Base-by-base conservation (phyloP, 2,113 vertebrate species). In the Nymphicus hollandicus region DNA sequence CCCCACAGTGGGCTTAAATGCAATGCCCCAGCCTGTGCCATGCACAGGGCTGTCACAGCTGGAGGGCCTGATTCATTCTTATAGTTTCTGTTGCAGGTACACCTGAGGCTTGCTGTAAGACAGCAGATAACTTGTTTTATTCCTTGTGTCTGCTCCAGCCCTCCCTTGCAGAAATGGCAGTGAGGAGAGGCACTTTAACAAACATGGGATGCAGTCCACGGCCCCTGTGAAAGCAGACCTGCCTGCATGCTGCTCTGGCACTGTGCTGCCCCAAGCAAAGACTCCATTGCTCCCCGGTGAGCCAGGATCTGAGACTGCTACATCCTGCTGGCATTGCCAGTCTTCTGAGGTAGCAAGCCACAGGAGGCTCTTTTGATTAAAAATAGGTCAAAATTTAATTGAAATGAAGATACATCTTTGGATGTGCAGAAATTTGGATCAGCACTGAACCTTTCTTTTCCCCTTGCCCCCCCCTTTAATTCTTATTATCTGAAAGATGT, bases 301-400 rank as follows among this genome's bases (percentile, higher is more conserved):
- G 50, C 60, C 9, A 15, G 72, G 72, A 63, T 77, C 77, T 47
- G 76, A 24, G 46, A 31, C 68, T 73, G 81, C 80, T 81, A 61
- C 65, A 81, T 68, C 83, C 86, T 87, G 84, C 89, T 95, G 84
- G 61, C 69, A 85, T 29, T 87, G 77, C 70, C 72, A 44, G n/a
- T 64, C 80, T 92, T 96, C 70, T 84, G 73, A 96, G 63, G 81
- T 25, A 89, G 81, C 63, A 76, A 91, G 63, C 66, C 71, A 91
- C 71, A 88, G 70, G 28, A 14, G 66, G 58, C 50, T 89, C 87
- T 91, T 95, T 93, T 83, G 70, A 92, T 93, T 95, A 80, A 95
- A 92, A 96, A 77, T 80, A 94, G 89, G 94, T 88, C 91, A 95
- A 94, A 79, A 88, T 86, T 94, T 96, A 93, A 90, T 93, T 94